Conservation (phyloP, 2,113 vertebrate species). For the Syrmaticus mikado region DNA sequence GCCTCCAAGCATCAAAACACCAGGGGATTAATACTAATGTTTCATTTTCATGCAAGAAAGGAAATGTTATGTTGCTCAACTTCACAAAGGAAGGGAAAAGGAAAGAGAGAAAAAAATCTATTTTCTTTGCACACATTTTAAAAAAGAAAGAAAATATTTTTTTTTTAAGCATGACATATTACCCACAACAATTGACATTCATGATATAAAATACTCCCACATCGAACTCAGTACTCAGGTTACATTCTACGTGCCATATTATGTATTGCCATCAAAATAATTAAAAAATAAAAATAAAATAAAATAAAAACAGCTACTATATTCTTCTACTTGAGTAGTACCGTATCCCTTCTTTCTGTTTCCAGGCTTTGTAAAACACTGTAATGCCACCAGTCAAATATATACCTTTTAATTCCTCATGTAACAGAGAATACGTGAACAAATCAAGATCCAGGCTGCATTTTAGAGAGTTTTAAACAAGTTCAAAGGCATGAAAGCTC, state of each 20-base stretch:
- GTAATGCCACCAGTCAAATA: background rate
- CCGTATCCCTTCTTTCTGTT: background rate
- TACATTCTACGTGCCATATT: background rate
- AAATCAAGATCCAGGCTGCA: background rate
- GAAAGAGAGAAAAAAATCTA: background rate
- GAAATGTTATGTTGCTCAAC: conserved; percentile 33
- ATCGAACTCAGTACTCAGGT: background rate
- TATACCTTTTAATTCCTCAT: background rate
- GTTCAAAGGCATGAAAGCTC: background rate
- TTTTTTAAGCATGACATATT: background rate
- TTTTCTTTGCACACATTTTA: background rate
- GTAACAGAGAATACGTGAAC: background rate
- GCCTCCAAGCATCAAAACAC: conserved; percentile 61
- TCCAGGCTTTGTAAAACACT: background rate
- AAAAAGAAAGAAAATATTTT: conserved; percentile 7
- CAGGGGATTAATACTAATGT: conserved; percentile 70
- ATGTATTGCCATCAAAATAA: background rate
- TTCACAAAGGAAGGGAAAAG: background rate
- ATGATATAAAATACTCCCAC: background rate
- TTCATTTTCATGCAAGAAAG: conserved; percentile 74
- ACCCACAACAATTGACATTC: background rate
- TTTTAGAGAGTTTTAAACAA: background rate
- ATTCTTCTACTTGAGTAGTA: background rate
- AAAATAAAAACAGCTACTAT: background rate
- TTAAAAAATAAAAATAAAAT: background rate